Evolutionary conservation across 2,888 invertebrate genomes (phyloP), one percentile per base, ranked within the genome.

Genomic region (Auanema sp.): DNA sequence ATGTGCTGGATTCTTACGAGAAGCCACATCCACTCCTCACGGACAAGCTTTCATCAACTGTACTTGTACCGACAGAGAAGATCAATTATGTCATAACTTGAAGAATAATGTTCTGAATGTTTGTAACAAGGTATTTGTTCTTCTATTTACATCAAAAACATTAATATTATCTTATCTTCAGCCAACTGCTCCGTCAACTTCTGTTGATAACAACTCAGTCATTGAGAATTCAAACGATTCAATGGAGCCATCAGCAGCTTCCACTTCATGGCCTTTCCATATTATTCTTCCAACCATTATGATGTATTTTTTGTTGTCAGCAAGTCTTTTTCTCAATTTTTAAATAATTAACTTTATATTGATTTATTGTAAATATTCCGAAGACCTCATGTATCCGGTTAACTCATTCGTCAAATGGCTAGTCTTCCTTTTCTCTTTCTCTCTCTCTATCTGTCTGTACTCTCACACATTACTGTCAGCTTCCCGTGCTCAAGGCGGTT

Each of bases 31-130:
- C 14, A 73, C 71, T 2, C 63, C 67, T 11, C 63, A 63, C 25
- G 73, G 73, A 56, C 55, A 33, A 24, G 47, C 71, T 8, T 77
- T 81, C 61, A 58, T 63, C 8, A 74, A 69, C 42, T 82, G 82
- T 66, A 80, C 80, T 14, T 82, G 82, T 65, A 82, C 82, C 1
- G 75, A 83, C 42, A 75, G 75, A 53, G 82, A 82, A 18, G 82
- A 82, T 68, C 75, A 77, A 56, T 64, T 80, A 41, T 82, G 82
- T 66, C 65, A 65, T 33, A 78, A 79, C 56, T 62, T 82, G 60
- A 69, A 69, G 53, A 78, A 79, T 47, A 69, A 71, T 21, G 59
- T 78, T 24, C 61, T 80, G 41, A 71, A 69, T 54, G 64, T 71
- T 21, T 80, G 80, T 59, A 65, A 65, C 47, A 75, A 71, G 65